Evolutionary conservation across 2,888 invertebrate genomes (phyloP).

Genomic region (Teleiodes luculella): DNA sequence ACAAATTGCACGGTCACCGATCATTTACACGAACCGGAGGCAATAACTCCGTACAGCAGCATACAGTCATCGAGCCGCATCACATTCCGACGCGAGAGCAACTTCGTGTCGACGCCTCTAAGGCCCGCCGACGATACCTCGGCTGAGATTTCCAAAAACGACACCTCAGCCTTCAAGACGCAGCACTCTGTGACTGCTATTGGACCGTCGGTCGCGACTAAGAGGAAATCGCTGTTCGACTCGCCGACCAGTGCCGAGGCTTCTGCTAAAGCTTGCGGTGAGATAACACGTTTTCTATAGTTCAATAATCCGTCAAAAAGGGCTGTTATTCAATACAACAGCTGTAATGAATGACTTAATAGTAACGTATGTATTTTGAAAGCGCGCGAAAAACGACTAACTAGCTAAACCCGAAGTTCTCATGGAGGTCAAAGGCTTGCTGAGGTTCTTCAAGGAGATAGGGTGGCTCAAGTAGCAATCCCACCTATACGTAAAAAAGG

Average conservation of each 20-base stretch:
- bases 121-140: conserved; percentile 32
- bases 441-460: no score
- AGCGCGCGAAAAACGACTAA: no score
- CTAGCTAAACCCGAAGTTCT: no score
- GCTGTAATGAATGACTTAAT: no score
- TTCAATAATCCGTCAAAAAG: no score
- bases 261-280: conserved; percentile 31
- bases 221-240: conserved; percentile 54
- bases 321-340: no score
- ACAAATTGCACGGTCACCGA: conserved; percentile 7
- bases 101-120: conserved; percentile 37
- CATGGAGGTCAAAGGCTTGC: no score
- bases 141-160: conserved; percentile 31
- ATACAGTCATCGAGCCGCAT: conserved; percentile 34
- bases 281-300: conserved; percentile 23
- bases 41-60: conserved; percentile 27
- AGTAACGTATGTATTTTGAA: no score
- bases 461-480: no score
- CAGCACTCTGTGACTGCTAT: conserved; percentile 37
- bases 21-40: conserved; percentile 33
- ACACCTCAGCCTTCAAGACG: conserved; percentile 30
- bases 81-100: conserved; percentile 36
- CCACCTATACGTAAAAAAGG: no score
- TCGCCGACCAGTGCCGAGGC: conserved; percentile 25
- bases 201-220: conserved; percentile 38